Conservation (phyloP, 2,888 invertebrate genomes). For the Machimus atricapillus region DNA sequence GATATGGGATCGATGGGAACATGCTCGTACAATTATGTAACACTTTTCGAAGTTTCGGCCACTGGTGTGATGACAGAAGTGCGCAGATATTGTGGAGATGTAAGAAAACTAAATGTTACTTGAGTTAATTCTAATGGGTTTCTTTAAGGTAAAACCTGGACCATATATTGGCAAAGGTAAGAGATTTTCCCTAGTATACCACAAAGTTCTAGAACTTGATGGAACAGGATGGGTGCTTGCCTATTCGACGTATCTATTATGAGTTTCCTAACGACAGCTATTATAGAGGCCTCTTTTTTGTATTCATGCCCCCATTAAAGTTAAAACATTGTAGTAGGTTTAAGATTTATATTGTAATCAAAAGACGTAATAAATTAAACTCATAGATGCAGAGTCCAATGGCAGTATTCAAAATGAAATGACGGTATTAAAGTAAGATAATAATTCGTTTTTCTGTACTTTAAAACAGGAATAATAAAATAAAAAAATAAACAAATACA, state of each 20-base stretch:
- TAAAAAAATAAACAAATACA: too few relatives aligned
- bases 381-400: too few relatives aligned
- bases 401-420: too few relatives aligned
- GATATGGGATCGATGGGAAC: constrained; percentile 70
- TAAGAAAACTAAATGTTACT: constrained; percentile 19
- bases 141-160: constrained; percentile 61
- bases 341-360: too few relatives aligned
- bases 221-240: constrained; percentile 69
- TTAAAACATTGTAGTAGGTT: too few relatives aligned
- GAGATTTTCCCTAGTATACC: constrained; percentile 69
- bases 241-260: not conserved
- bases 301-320: too few relatives aligned
- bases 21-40: constrained; percentile 72
- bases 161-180: constrained; percentile 66
- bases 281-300: too few relatives aligned
- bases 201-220: constrained; percentile 72
- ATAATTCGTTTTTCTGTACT: too few relatives aligned
- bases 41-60: constrained; percentile 65
- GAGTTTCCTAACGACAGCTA: too few relatives aligned
- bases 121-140: not conserved
- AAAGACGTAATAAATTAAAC: too few relatives aligned
- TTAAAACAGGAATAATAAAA: too few relatives aligned
- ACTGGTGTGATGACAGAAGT: constrained; percentile 54
- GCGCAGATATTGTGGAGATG: constrained; percentile 64
- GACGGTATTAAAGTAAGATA: too few relatives aligned